Percentiles rank a stretch among this genome's conserved stretches.
These are phyloP conservation scores for Cepphus grylle DNA, from an alignment of 2,113 vertebrate genomes.

Conservation along the genomic window DNA sequence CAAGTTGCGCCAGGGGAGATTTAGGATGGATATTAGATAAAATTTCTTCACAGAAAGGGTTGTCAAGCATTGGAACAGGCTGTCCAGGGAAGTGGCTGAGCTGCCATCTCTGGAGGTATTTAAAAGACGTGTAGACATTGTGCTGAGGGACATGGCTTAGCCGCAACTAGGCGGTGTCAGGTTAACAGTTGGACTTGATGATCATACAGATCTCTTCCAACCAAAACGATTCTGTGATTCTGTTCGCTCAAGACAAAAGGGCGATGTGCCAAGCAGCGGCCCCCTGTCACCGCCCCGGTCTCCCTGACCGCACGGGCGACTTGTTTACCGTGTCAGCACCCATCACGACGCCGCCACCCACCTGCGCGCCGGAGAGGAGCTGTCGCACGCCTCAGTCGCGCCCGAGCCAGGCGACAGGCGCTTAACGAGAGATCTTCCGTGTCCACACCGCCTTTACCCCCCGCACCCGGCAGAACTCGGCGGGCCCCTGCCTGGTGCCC, in stretches of 20 bases:
- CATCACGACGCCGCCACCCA: background rate
- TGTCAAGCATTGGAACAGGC: background rate
- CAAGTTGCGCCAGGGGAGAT: background rate
- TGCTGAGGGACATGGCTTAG: background rate
- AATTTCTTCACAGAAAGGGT: background rate
- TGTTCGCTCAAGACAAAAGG: background rate
- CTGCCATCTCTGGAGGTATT: background rate
- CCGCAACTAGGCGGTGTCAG: background rate
- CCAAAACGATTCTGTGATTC: background rate
- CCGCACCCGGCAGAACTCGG: background rate
- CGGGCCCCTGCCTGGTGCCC: background rate
- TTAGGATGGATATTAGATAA: background rate
- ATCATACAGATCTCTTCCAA: background rate
- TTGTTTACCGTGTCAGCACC: accelerated
- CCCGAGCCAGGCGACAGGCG: background rate
- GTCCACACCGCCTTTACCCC: accelerated
- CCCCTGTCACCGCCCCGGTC: accelerated
- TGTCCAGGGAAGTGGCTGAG: background rate
- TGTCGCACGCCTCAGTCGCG: background rate
- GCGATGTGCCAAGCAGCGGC: background rate
- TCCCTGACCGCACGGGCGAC: background rate
- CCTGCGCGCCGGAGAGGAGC: background rate
- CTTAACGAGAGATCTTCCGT: too few species aligned
- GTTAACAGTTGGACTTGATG: background rate
- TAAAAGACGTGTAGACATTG: background rate